These are phyloP conservation scores for Brachyptera risi DNA, from an alignment of 2,888 invertebrate genomes.

Conservation along the genomic window DNA sequence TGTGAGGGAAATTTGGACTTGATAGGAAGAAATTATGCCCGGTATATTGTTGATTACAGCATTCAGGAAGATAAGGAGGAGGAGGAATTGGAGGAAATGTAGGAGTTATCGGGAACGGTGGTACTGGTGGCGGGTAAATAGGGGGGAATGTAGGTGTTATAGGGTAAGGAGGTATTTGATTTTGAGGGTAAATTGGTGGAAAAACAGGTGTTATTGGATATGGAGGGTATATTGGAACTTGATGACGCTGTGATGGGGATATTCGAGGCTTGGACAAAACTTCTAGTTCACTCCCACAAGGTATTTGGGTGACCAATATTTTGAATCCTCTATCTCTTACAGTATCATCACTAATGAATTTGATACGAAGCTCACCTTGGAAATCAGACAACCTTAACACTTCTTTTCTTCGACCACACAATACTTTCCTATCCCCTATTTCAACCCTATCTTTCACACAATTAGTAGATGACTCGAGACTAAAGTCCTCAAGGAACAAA, in stretches of 20 bases:
- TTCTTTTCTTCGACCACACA: slow-evolving; percentile 51
- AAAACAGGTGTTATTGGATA: not conserved
- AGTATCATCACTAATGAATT: slow-evolving; percentile 46
- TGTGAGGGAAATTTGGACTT: slow-evolving; percentile 56
- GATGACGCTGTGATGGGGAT: slow-evolving; percentile 4
- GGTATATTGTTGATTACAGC: slow-evolving; percentile 36
- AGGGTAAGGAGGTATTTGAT: not conserved
- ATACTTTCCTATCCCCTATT: slow-evolving; percentile 47
- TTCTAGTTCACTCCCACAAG: no score
- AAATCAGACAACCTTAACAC: slow-evolving; percentile 48
- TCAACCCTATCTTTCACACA: slow-evolving; percentile 52
- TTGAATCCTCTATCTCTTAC: slow-evolving; percentile 47
- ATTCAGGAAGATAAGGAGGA: slow-evolving; percentile 29
- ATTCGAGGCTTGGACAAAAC: slow-evolving; percentile 13
- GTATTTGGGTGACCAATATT: slow-evolving; percentile 50
- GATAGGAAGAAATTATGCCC: slow-evolving; percentile 39
- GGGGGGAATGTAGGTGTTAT: slow-evolving; percentile 1
- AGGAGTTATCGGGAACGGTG: slow-evolving; percentile 7
- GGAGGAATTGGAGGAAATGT: slow-evolving; percentile 23
- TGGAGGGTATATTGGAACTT: slow-evolving; percentile 1
- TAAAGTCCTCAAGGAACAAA: slow-evolving; percentile 54
- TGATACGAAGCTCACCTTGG: slow-evolving; percentile 48
- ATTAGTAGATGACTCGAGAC: slow-evolving; percentile 47
- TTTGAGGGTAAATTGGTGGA: slow-evolving; percentile 1
- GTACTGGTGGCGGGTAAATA: slow-evolving; percentile 15